phyloP scores from a whole-genome alignment of 2,113 vertebrate species.

The Bufo gargarizans region DNA sequence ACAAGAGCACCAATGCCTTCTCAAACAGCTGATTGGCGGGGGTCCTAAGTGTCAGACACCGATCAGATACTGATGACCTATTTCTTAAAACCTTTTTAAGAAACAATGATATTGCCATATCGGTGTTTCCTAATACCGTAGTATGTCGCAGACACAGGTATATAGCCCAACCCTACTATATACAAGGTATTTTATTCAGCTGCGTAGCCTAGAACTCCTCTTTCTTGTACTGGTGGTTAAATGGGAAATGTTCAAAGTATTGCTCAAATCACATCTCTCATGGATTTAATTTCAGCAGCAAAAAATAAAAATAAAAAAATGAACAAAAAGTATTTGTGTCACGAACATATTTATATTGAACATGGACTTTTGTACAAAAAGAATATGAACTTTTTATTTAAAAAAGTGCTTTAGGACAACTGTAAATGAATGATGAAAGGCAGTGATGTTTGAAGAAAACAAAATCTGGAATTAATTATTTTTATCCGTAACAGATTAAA shows the following conservation, averaged over 20 bases:
- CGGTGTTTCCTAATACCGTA: no score
- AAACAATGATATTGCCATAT: no score
- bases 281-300: conserved; percentile 11
- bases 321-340: not conserved
- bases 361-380: conserved; percentile 8
- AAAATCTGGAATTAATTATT: conserved; percentile 49
- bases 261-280: not conserved
- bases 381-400: conserved; percentile 33
- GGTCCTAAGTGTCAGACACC: no score
- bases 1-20: no score
- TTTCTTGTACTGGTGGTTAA: not conserved
- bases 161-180: no score
- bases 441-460: conserved; percentile 44
- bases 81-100: no score
- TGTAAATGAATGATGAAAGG: conserved; percentile 50
- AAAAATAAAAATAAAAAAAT: not conserved
- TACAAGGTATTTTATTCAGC: not conserved
- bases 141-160: no score
- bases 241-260: not conserved
- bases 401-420: conserved; percentile 50
- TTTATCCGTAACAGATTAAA: conserved; percentile 49
- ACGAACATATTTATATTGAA: conserved; percentile 36
- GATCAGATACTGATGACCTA: no score
- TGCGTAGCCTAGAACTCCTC: not conserved
- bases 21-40: no score